Conservation (phyloP, 2,797 vertebrate species). For the Argya squamiceps region DNA sequence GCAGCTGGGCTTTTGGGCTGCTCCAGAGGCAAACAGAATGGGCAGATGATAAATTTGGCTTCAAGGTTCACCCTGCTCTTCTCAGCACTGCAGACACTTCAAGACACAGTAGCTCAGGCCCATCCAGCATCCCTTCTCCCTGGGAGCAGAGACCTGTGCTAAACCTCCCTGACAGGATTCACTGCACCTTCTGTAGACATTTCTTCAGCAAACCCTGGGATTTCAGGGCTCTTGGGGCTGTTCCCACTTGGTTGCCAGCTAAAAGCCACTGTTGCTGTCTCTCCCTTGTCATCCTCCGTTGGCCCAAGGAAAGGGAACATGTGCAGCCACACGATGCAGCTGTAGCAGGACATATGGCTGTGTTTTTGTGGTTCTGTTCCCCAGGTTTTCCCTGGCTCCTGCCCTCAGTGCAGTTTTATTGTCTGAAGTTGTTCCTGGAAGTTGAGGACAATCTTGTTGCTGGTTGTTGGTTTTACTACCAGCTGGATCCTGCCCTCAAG, state of each 20-base stretch:
- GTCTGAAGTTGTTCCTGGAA: background rate
- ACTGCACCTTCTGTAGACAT: background rate
- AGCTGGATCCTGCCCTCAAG: conserved; percentile 31
- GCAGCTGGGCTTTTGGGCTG: background rate
- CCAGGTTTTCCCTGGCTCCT: background rate
- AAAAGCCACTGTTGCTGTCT: background rate
- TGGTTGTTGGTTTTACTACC: background rate
- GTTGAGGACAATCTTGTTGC: background rate
- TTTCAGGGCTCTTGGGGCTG: background rate
- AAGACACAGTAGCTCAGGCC: background rate
- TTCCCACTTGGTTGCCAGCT: background rate
- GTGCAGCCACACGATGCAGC: background rate
- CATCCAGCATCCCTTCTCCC: background rate
- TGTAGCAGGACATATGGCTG: background rate
- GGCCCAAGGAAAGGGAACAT: background rate
- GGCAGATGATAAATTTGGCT: background rate
- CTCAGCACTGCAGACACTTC: background rate
- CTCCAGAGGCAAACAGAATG: background rate
- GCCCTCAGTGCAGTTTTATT: background rate
- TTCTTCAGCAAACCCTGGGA: background rate
- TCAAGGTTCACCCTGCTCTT: background rate
- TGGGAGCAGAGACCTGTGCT: background rate
- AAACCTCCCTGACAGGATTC: background rate
- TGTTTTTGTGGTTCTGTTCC: background rate
- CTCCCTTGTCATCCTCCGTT: background rate